Evolutionary conservation across 1,140 invertebrate species (phyloP).

Genomic region (Drosophila virilis): DNA sequence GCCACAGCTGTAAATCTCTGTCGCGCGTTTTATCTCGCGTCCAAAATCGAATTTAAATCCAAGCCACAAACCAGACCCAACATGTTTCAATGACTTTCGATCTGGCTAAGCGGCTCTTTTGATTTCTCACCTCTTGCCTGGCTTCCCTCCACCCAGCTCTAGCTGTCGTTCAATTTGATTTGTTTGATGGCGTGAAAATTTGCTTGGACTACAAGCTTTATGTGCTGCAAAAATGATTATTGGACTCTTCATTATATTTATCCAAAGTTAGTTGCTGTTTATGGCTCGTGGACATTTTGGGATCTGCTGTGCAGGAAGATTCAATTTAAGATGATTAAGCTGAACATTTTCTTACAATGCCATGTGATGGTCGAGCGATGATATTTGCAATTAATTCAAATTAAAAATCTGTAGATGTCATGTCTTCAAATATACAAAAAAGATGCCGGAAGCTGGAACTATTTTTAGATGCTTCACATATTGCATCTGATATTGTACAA

Average conservation of each 20-base stretch:
- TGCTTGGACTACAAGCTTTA: constrained; percentile 31
- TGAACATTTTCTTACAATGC: too few species aligned
- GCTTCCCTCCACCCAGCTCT: neutral
- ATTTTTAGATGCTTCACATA: too few species aligned
- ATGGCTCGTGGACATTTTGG: neutral
- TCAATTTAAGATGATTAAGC: neutral
- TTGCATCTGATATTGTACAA: neutral
- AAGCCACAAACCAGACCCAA: constrained; percentile 64
- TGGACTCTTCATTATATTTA: constrained; percentile 21
- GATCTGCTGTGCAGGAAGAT: neutral
- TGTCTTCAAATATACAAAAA: too few species aligned
- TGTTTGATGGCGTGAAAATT: constrained; percentile 59
- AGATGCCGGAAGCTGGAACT: too few species aligned
- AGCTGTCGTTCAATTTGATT: constrained; percentile 44
- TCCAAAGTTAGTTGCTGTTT: neutral
- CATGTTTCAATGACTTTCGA: constrained; percentile 57
- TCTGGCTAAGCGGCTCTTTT: constrained; percentile 61
- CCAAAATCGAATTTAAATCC: constrained; percentile 80
- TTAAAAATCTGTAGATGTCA: too few species aligned
- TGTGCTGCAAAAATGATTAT: constrained; percentile 38
- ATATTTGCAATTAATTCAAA: too few species aligned
- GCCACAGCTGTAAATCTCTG: constrained; percentile 49
- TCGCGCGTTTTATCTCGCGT: constrained; percentile 66
- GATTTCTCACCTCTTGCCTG: constrained; percentile 48
- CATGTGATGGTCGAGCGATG: too few species aligned